Evolutionary conservation across 1,140 invertebrate genomes (phyloP).

Genomic region (Heliconius hewitsoni): DNA sequence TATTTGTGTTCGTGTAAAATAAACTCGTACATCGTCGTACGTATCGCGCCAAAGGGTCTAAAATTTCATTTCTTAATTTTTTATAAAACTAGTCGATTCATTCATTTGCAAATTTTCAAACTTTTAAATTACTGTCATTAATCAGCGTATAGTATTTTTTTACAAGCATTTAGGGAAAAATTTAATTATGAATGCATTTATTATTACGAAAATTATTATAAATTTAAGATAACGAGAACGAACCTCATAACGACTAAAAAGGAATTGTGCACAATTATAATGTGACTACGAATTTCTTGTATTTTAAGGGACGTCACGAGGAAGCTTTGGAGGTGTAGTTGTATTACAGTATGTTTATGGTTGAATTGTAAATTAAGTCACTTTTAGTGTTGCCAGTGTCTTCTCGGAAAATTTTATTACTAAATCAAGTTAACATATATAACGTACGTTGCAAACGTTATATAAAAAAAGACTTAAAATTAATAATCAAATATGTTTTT

Average conservation of each 20-base stretch:
- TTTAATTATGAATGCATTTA: constrained; percentile 62
- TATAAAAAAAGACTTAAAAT: background rate
- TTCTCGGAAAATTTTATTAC: background rate
- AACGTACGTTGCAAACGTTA: background rate
- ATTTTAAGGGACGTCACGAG: constrained; percentile 52
- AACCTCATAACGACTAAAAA: constrained; percentile 60
- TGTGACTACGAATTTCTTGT: constrained; percentile 73
- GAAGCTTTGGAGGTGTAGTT: constrained; percentile 45
- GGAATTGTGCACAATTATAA: constrained; percentile 74
- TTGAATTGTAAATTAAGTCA: constrained; percentile 46
- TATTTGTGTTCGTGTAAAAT: background rate
- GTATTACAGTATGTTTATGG: constrained; percentile 45
- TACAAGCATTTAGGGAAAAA: constrained; percentile 39
- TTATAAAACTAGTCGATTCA: constrained; percentile 53
- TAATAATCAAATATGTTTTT: background rate
- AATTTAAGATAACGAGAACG: constrained; percentile 50
- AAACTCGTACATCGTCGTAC: constrained; percentile 3
- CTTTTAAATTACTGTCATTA: constrained; percentile 32
- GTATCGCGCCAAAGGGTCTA: constrained; percentile 28
- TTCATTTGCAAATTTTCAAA: constrained; percentile 45
- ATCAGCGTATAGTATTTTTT: constrained; percentile 31
- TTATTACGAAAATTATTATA: constrained; percentile 56
- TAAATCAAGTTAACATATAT: background rate
- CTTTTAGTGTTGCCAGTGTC: constrained; percentile 15
- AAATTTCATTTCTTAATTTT: constrained; percentile 46